Base-by-base conservation (phyloP, 2,888 invertebrate species). In the Lamellibrachia satsuma region DNA sequence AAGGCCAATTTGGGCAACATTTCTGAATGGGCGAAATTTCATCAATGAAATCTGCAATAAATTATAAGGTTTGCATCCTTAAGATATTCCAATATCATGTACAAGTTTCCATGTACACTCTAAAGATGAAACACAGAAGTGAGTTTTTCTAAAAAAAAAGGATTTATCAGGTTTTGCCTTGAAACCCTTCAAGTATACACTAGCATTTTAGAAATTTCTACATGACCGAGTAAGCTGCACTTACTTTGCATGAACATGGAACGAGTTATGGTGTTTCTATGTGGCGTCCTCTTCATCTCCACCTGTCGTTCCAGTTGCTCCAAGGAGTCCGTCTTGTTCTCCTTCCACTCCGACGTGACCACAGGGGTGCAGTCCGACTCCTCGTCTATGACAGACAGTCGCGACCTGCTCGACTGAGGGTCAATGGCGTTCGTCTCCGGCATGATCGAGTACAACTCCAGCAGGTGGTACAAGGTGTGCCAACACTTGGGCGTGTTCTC, bases 371-470 rank as follows among this genome's bases (percentile, higher is more conserved):
- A 15, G 75, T 75, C 75, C 22, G 75, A 75, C 75, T 75, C 60
- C 91, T 96, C 96, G 90, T 95, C 96, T 91, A 96, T 96, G 15
- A 96, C 95, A 22, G 96, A 96, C 93, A 96, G 94, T n/a, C 93
- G 93, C 0, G 97, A 97, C 9, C 97, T 97, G 97, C 97, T 94
- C 98, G 94, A 90, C 51, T 51, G 57, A 3, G 39, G 60, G 27
- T 27, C 90, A 90, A 94, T 91, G 51, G 98, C 99, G 97, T 99
- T 99, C 0, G 98, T 98, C 96, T 99, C 99, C 0, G 99, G 99
- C 97, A 98, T 98, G 92, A 98, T 98, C 7, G 99, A 98, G 96
- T 99, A 99, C 92, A 99, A 97, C 95, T 99, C 98, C 93, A 99
- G 97, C 93, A 99, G 97, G 96, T 98, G 98, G 96, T 98, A 99